Evolutionary conservation across 2,797 vertebrate species (phyloP), one percentile per base, ranked within the genome.

Genomic region (Sebastolobus alascanus): DNA sequence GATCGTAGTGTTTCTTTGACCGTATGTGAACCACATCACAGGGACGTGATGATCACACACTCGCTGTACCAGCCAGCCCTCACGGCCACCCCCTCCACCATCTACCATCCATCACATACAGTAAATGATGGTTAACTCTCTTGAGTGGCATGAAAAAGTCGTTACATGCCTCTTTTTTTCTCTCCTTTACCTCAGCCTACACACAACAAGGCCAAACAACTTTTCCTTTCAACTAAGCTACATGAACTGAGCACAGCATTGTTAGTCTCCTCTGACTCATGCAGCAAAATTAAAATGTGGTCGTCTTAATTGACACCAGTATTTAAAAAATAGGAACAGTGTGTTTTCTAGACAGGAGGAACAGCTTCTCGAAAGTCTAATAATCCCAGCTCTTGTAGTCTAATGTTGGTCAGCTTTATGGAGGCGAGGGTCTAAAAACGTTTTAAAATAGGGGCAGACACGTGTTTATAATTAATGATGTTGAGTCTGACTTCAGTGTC

Each of bases 391-490:
- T 84, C 75, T 85, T 76, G 73, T 73, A 80, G 78, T 59, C 58
- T 85, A 78, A 90, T 72, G 86, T 77, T 83, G 87, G 88, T 92
- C 89, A 83, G 82, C 81, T 87, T 85, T 80, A 79, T 67, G 67
- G 78, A 85, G 52, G 70, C 60, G 13, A 77, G 61, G 84, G 81
- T 79, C 87, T 84, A 40, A 83, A 83, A 87, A 78, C 56, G 65
- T 89, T 83, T 65, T 81, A 86, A 91, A 90, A 87, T 86, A 82
- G 66, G 71, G 79, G 75, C 59, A 77, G 72, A 93, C 93, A 95
- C 90, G 87, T 95, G 95, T 94, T 95, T 92, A 87, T 88, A 93
- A 94, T 96, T 93, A 95, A 95, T 95, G 87, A 94, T 91, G 92
- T 80, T 82, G 91, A 93, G 87, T 87, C 91, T 89, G 88, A 91